A percentile compares a stretch with the other conserved stretches of the same genome.
phyloP scores from a whole-genome alignment of 2,113 vertebrate species.

The Pterophyllum scalare region DNA sequence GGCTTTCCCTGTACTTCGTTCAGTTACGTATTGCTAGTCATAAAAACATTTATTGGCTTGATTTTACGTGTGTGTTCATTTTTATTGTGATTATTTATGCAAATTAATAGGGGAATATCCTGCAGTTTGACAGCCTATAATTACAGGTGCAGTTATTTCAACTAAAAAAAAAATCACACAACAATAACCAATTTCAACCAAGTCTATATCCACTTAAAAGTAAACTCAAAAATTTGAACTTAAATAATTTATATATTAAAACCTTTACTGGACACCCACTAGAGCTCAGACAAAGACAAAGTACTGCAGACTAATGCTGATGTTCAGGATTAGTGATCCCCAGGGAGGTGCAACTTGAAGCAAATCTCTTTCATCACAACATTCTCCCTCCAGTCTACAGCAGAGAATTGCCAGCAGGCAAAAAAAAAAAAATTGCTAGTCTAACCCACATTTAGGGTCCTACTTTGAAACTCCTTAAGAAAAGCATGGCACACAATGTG shows the following conservation, averaged over 20 bases:
- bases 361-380: slow-evolving; percentile 35
- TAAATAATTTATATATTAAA: neutral
- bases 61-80: neutral
- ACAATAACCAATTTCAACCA: neutral
- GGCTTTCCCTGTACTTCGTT: too few species aligned
- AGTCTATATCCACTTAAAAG: neutral
- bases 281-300: slow-evolving; percentile 4
- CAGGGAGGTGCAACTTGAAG: slow-evolving; percentile 17
- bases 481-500: neutral
- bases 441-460: slow-evolving; percentile 39
- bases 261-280: neutral
- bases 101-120: neutral
- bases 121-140: neutral
- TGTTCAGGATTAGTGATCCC: slow-evolving; percentile 32
- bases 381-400: neutral
- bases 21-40: too few species aligned
- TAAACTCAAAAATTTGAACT: neutral
- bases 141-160: neutral
- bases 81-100: neutral
- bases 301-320: neutral
- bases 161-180: too few species aligned
- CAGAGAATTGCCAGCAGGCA: slow-evolving; percentile 21
- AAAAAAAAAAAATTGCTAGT: neutral
- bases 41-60: neutral
- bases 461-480: slow-evolving; percentile 5